phyloP scores from a whole-genome alignment of 2,113 vertebrate species.

The Perca schrenkii region DNA sequence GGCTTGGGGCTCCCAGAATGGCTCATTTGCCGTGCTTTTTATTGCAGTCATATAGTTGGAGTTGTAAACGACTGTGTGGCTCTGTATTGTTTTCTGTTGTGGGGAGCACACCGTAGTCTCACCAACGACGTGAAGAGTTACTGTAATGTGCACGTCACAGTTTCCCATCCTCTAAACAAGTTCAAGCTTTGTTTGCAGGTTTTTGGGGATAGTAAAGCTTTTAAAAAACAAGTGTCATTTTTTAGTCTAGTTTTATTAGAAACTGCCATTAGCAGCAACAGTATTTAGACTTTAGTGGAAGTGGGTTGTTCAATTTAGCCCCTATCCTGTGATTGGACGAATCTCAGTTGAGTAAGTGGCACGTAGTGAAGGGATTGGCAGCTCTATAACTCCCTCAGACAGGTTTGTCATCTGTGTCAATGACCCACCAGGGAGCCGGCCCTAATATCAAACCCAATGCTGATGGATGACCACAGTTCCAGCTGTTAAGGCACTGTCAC shows the following conservation, averaged over 20 bases:
- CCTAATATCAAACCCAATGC: constrained; percentile 78
- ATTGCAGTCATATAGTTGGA: constrained; percentile 85
- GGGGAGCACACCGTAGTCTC: constrained; percentile 54
- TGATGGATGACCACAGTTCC: constrained; percentile 80
- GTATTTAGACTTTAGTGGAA: constrained; percentile 48
- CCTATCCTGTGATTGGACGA: constrained; percentile 67
- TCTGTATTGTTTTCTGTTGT: constrained; percentile 79
- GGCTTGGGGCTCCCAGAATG: constrained; percentile 80
- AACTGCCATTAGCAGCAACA: constrained; percentile 19
- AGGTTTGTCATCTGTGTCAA: constrained; percentile 84
- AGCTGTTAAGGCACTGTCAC: constrained; percentile 80
- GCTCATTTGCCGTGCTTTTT: constrained; percentile 85
- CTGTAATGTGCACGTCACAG: constrained; percentile 54
- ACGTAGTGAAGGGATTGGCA: constrained; percentile 70
- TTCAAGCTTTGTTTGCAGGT: constrained; percentile 13
- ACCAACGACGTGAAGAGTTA: constrained; percentile 49
- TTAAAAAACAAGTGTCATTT: constrained; percentile 17
- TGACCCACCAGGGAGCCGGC: constrained; percentile 77
- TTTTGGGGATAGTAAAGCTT: constrained; percentile 3
- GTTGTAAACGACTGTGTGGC: constrained; percentile 86
- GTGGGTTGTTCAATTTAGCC: constrained; percentile 53
- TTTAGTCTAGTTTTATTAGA: constrained; percentile 55
- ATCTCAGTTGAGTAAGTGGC: constrained; percentile 61
- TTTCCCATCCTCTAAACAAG: constrained; percentile 33
- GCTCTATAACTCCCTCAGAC: constrained; percentile 80